Evolutionary conservation across 2,888 invertebrate genomes (phyloP).

Genomic region (Amphimallon solstitiale): DNA sequence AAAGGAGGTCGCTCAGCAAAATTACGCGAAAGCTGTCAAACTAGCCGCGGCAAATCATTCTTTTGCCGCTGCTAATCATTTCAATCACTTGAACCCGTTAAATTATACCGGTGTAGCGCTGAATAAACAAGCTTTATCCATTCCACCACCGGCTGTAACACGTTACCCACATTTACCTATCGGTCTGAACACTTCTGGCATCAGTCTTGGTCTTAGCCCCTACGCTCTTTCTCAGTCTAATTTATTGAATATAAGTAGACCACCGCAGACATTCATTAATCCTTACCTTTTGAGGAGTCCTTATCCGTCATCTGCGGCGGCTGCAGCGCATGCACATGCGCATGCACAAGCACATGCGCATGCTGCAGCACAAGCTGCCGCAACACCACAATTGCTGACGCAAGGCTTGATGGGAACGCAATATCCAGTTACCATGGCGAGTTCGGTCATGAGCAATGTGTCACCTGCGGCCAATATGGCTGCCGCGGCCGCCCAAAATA

Average conservation of each 20-base stretch:
- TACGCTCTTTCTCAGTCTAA: slow-evolving; percentile 56
- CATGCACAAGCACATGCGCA: slow-evolving; percentile 58
- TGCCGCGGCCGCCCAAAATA: slow-evolving; percentile 64
- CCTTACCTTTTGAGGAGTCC: slow-evolving; percentile 62
- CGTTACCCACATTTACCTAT: slow-evolving; percentile 57
- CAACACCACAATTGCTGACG: slow-evolving; percentile 1
- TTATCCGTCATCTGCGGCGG: slow-evolving; percentile 64
- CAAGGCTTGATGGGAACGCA: slow-evolving; percentile 56
- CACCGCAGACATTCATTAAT: slow-evolving; percentile 60
- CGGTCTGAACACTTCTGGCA: slow-evolving; percentile 55
- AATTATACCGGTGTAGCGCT: slow-evolving; percentile 77
- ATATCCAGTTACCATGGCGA: slow-evolving; percentile 63
- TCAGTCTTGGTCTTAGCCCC: slow-evolving; percentile 55
- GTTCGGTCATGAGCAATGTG: slow-evolving; percentile 54
- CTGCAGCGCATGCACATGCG: slow-evolving; percentile 56
- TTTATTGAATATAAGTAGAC: slow-evolving; percentile 56
- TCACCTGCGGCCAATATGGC: slow-evolving; percentile 58
- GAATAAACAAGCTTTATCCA: slow-evolving; percentile 69
- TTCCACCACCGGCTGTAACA: slow-evolving; percentile 58
- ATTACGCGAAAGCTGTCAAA: slow-evolving; percentile 80
- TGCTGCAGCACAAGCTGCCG: slow-evolving; percentile 46
- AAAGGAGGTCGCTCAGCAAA: slow-evolving; percentile 85
- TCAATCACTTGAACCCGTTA: slow-evolving; percentile 69
- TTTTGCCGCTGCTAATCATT: slow-evolving; percentile 48
- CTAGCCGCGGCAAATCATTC: slow-evolving; percentile 65